A percentile compares a stretch with the other conserved stretches of the same genome.
Evolutionary conservation across 2,113 vertebrate genomes (phyloP).

Genomic region (Balaeniceps rex): DNA sequence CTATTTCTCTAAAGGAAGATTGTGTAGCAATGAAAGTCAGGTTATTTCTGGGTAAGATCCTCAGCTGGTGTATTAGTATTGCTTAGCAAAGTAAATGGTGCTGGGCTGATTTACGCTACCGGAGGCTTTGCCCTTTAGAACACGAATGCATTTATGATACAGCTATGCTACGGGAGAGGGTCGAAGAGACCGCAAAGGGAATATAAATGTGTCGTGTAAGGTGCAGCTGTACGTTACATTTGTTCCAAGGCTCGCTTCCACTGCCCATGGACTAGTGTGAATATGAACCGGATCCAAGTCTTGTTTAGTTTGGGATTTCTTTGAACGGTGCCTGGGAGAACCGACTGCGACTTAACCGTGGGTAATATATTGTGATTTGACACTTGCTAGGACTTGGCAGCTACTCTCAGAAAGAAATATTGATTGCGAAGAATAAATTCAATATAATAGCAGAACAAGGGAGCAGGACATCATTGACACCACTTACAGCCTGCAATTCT

Average conservation of each 20-base stretch:
- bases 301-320: background rate
- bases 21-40: background rate
- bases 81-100: background rate
- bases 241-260: background rate
- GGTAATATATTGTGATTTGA: background rate
- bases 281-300: background rate
- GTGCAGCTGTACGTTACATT: background rate
- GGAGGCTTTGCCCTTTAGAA: background rate
- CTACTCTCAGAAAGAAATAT: conserved; percentile 2
- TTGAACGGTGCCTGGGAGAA: background rate
- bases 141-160: background rate
- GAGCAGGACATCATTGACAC: conserved; percentile 41
- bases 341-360: background rate
- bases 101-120: background rate
- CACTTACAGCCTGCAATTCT: background rate
- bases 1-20: background rate
- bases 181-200: background rate
- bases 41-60: background rate
- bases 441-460: background rate
- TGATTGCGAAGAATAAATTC: conserved; percentile 7
- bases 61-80: background rate
- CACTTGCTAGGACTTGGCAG: conserved; percentile 13
- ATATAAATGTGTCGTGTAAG: background rate
- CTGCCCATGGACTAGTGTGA: background rate
- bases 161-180: background rate